Conservation (phyloP, 2,888 invertebrate species). For the Peribatodes rhomboidaria region DNA sequence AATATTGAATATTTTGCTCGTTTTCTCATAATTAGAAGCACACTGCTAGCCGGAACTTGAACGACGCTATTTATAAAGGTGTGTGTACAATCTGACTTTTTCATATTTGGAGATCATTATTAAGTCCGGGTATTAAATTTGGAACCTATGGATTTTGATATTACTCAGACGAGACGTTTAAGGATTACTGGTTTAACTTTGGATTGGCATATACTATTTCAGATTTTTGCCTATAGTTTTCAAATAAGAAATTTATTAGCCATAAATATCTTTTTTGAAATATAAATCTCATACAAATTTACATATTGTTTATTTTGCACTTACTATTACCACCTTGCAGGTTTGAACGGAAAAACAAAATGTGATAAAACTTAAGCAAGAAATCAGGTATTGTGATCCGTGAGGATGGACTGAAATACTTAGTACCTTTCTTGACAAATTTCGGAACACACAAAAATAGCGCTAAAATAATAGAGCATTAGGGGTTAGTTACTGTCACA, state of each 20-base stretch:
- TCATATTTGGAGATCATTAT: conserved; percentile 25
- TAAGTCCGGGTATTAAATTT: neutral
- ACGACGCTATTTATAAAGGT: conserved; percentile 43
- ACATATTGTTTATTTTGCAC: neutral
- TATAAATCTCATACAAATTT: neutral
- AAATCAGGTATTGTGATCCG: too few relatives aligned
- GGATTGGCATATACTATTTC: neutral
- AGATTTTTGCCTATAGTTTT: too few relatives aligned
- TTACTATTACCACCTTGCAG: too few relatives aligned
- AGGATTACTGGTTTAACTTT: conserved; percentile 6
- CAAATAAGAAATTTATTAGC: too few relatives aligned
- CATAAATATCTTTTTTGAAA: too few relatives aligned
- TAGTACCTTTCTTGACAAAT: too few relatives aligned
- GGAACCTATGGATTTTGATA: neutral
- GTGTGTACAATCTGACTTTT: conserved; percentile 43
- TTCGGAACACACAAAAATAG: too few relatives aligned
- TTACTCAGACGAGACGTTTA: conserved; percentile 10
- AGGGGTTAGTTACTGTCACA: neutral
- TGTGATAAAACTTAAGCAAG: too few relatives aligned
- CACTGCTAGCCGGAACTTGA: conserved; percentile 66
- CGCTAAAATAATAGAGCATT: too few relatives aligned
- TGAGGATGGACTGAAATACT: too few relatives aligned
- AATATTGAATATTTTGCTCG: conserved; percentile 50
- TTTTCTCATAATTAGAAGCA: conserved; percentile 58
- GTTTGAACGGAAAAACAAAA: too few relatives aligned